Evolutionary conservation across 2,113 vertebrate genomes (phyloP), one percentile per base, ranked within the genome.

Genomic region (Sebastes fasciatus): DNA sequence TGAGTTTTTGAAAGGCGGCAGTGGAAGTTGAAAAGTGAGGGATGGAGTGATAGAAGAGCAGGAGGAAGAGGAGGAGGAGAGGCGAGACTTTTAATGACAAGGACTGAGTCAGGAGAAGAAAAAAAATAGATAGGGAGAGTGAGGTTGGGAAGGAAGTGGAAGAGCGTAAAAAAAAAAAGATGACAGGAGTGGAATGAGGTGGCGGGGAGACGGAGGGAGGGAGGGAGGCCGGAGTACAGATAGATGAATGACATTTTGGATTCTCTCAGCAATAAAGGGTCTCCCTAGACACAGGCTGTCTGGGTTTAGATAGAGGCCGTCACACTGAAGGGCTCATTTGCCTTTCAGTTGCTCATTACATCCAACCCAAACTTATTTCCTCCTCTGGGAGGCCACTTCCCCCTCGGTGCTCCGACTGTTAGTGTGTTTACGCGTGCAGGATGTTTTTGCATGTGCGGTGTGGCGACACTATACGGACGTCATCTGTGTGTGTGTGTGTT

Each of bases 221-320:
- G 19, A 65, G 70, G 69, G 62, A 45, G 68, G 81, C 48, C 2
- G 0, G 69, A 62, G 75, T 8, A 65, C 84, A 60, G 84, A 85
- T 58, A 83, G 88, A 92, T 92, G 91, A 92, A 76, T 91, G 93
- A 90, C 93, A 88, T 93, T 91, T 93, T 93, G 81, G 92, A 87
- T 91, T 92, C 86, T 88, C 86, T 86, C 92, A 85, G 93, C 92
- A 93, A 91, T 93, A 91, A 91, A 83, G 91, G 14, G 34, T 84
- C 75, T 93, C 91, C 94, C 89, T 2, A 57, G 91, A 94, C 79
- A 40, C 88, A 23, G 68, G 83, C 91, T 92, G 92, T 92, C 92
- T 86, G 84, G 80, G 86, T 90, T 84, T 85, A 85, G 92, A 93
- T 91, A 82, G 81, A 86, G 81, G 85, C 78, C 78, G 78, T 93